Percentiles rank a stretch among this genome's conserved stretches.
Evolutionary conservation across 2,113 vertebrate species (phyloP).

Genomic region (Piaya cayana): DNA sequence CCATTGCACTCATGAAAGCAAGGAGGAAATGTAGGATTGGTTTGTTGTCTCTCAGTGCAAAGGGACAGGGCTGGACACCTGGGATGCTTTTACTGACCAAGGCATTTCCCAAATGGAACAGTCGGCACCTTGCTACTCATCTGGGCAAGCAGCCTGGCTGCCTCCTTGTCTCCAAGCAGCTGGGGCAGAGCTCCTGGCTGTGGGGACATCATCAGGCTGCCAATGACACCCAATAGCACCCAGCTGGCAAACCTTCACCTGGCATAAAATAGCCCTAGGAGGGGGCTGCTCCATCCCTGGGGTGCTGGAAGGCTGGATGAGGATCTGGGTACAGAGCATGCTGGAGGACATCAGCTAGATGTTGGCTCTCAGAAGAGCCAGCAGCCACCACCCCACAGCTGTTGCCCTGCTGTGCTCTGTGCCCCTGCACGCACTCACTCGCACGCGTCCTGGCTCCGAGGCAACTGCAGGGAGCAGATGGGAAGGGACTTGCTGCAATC

Average conservation of each 20-base stretch:
- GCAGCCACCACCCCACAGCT: not conserved
- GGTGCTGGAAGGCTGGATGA: not conserved
- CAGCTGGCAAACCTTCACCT: not conserved
- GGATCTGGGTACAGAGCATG: not conserved
- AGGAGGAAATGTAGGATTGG: not conserved
- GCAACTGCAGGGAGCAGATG: conserved; percentile 27
- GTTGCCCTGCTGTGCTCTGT: not conserved
- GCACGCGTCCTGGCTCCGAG: not conserved
- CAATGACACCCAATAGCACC: not conserved
- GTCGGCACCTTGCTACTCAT: not conserved
- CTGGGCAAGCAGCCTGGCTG: not conserved
- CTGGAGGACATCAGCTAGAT: not conserved
- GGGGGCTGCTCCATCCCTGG: not conserved
- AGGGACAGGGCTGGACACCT: not conserved
- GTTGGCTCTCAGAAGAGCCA: not conserved
- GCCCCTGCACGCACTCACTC: not conserved
- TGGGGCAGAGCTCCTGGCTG: rapidly evolving
- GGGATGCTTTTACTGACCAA: not conserved
- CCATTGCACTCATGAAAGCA: rapidly evolving
- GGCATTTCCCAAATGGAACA: not conserved
- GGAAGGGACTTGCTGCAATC: conserved; percentile 55
- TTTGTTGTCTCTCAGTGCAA: not conserved
- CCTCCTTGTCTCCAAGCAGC: not conserved
- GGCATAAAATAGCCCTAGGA: not conserved
- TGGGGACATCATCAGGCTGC: not conserved